Base-by-base conservation (phyloP, 2,888 invertebrate genomes). In the Chymomyza procnemis region DNA sequence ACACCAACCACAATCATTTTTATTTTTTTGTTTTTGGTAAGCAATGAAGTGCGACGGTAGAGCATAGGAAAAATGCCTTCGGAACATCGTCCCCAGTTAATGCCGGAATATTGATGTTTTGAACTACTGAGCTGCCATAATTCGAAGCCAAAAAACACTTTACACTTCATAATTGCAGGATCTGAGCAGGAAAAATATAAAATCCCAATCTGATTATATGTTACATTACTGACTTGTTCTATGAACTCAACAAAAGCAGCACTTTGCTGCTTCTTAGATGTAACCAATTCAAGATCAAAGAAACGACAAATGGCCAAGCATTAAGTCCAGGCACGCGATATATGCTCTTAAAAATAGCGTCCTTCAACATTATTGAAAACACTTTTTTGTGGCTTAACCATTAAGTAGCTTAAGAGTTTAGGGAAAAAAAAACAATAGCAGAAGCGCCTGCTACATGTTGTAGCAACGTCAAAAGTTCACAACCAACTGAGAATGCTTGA, bases 241-340 rank as follows among this genome's bases (percentile, higher is more conserved):
- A 57, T 4, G 18, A 58, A 58, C 5, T 34, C 12, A 18, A 30
- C 19, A 41, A 46, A 58, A 2, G 19, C n/a, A 3, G 6, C 4
- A n/a, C 30, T 16, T 34, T n/a, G n/a, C 30, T 63, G 22, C 8
- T n/a, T 50, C 19, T 9, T 9, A 26, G 41, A 50, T 19, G 19
- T 60, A 22, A 63, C 56, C 26, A 62, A 50, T 14, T 62, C 26
- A 6, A 57, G 19, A 5, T 22, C 3, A 54, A 18, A n/a, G 21
- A 16, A 30, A n/a, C 54, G 56, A 47, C 67, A 60, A 22, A 56
- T 72, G 61, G 61, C 26, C 18, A 59, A 22, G 69, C 60, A 69
- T 62, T 73, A 48, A 61, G 48, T 62, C 73, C 26, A 16, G 46
- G 34, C 19, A 8, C n/a, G 19, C 5, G 54, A 22, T 41, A 1